phyloP scores from a whole-genome alignment of 2,113 vertebrate genomes.

The Daubentonia madagascariensis region DNA sequence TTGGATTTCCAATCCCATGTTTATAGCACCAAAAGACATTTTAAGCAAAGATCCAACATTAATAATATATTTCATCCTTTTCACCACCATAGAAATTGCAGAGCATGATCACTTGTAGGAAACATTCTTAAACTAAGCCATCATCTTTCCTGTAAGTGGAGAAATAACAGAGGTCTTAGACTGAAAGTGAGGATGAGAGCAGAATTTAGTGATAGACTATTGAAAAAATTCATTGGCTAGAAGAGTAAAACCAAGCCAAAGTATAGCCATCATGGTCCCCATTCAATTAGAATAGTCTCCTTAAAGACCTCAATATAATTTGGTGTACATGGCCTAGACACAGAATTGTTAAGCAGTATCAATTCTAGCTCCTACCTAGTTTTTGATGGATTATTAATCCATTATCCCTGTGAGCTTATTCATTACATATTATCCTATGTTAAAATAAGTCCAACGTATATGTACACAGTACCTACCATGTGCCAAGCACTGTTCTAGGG shows the following conservation, averaged over 20 bases:
- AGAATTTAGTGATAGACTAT: background rate
- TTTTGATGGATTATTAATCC: background rate
- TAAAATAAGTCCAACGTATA: background rate
- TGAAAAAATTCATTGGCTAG: background rate
- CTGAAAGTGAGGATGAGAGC: background rate
- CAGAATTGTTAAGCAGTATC: background rate
- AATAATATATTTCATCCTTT: background rate
- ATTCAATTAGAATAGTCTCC: background rate
- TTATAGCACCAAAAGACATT: background rate
- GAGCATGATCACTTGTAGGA: background rate
- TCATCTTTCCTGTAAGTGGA: background rate
- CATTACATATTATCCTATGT: background rate
- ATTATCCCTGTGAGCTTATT: background rate
- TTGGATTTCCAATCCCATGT: background rate
- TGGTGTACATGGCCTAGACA: background rate
- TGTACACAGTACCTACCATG: background rate
- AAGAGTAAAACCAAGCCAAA: background rate
- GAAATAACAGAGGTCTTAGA: background rate
- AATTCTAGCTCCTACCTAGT: background rate
- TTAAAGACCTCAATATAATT: background rate
- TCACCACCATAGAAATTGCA: background rate
- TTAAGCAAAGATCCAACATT: background rate
- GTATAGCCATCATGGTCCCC: background rate
- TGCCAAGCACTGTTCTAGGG: background rate
- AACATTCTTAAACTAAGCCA: background rate